Evolutionary conservation across 2,888 invertebrate genomes (phyloP), one percentile per base, ranked within the genome.

Genomic region (Asteroscopus sphinx): DNA sequence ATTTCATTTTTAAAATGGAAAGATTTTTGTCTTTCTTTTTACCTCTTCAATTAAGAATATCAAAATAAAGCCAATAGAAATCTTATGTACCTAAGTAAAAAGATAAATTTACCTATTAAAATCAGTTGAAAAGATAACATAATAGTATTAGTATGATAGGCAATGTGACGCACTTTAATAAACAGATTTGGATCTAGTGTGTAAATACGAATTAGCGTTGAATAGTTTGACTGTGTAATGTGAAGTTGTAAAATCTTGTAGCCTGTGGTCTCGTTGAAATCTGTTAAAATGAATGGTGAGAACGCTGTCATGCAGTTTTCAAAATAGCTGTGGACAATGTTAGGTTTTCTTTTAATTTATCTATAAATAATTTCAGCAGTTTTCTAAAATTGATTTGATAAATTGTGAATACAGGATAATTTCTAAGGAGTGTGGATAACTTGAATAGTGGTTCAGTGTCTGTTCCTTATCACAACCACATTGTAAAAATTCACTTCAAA

Each of bases 241-340:
- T 49, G 17, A 33, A 33, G 33, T 30, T 37, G 25, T 44, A 11
- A 32, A 15, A 47, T 57, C 25, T 28, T 44, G 25, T 17, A 9
- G 15, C 1, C 11, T 26, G 63, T 47, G 42, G 25, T 17, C 5
- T 30, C 12, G 2, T 30, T 41, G 35, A 1, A 11, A 36, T 32
- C 35, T 16, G 11, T 47, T 17, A 47, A 44, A 25, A 66, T 66
- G 71, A n/a, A 36, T 36, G 39, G 65, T 70, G 32, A 56, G 21
- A 21, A 6, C 21, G 21, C 21, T 21, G 21, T 21, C n/a, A 4
- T 4, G 4, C 21, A 21, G 21, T 6, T 21, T 21, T 21, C 9
- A 11, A 17, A 36, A 12, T 32, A 6, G 12, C 13, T 1, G 32
- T 15, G 15, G 8, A 35, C 7, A 2, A 15, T 15, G 2, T 15